A percentile compares a stretch with the other conserved stretches of the same genome.
These are phyloP conservation scores for Melipona bicolor DNA, from an alignment of 2,888 invertebrate species.

Conservation along the genomic window DNA sequence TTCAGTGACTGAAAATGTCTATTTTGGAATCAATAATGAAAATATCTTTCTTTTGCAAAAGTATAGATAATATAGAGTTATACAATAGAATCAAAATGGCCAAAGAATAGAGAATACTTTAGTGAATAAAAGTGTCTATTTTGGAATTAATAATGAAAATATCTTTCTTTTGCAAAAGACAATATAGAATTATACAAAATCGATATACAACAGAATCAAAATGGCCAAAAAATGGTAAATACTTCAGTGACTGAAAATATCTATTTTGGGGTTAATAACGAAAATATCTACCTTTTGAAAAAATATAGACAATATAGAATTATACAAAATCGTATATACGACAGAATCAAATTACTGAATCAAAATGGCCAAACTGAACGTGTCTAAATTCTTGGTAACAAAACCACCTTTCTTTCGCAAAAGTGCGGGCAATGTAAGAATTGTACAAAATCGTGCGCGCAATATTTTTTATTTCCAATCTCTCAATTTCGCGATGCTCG, in stretches of 20 bases:
- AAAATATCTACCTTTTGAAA: neutral
- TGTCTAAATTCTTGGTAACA: no score
- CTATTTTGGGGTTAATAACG: neutral
- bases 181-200: no score
- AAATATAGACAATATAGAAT: neutral
- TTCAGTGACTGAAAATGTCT: neutral
- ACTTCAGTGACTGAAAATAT: neutral
- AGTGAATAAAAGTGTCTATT: no score
- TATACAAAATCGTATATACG: neutral
- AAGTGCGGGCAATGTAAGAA: neutral
- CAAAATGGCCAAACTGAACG: no score
- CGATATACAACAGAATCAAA: no score
- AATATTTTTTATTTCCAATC: neutral
- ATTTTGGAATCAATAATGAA: neutral
- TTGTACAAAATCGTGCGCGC: neutral
- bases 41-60: neutral
- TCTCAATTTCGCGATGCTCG: neutral
- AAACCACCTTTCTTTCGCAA: no score
- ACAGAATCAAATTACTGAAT: no score
- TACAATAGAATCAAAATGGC: no score
- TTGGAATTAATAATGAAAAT: no score
- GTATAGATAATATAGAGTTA: neutral
- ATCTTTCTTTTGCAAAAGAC: no score
- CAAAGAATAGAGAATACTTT: no score
- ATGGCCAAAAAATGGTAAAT: no score